Evolutionary conservation across 2,888 invertebrate species (phyloP), one percentile per base, ranked within the genome.

Genomic region (Volucella zonaria): DNA sequence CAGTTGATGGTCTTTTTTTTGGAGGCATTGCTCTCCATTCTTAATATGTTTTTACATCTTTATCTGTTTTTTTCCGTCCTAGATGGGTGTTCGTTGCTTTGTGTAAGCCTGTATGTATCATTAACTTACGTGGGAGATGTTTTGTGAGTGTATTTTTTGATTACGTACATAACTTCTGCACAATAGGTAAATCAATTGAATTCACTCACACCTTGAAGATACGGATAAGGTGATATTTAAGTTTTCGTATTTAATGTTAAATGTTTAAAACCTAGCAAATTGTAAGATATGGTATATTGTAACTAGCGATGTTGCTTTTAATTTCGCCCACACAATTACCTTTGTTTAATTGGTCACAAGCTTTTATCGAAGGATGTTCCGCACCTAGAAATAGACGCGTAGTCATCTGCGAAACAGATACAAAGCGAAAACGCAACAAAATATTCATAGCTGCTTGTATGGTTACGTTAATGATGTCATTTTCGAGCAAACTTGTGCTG

Each of bases 341-440:
- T 81, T 62, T 76, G 80, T 70, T 71, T 40, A 18, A 70, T 42
- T 54, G n/a, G 59, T 40, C 45, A 42, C 23, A 59, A 45, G 18
- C 54, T 73, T 40, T 54, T 61, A 31, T 43, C 38, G 77, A 77
- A 76, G 77, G 82, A 77, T 71, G 52, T 82, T 77, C 77, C 82
- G 82, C 38, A 61, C 61, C 43, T 73, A 66, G 43, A 77, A 77
- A 71, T 73, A 77, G 82, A 77, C 49, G 54, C 12, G 43, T 59
- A 73, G 59, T 73, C 67, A 77, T 73, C 47, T 23, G 10, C 47
- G 54, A 61, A 23, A 9, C 52, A 76, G 40, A 23, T 42, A 77
- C 71, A 71, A 77, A 71, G 62, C 6, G 31, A 59, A 49, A 52
- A 70, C 51, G 59, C 18, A 42, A 59, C 61, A 61, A 73, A 77